Conservation (phyloP, 1,140 invertebrate genomes). For the Pseudomyrmex dendroicus region DNA sequence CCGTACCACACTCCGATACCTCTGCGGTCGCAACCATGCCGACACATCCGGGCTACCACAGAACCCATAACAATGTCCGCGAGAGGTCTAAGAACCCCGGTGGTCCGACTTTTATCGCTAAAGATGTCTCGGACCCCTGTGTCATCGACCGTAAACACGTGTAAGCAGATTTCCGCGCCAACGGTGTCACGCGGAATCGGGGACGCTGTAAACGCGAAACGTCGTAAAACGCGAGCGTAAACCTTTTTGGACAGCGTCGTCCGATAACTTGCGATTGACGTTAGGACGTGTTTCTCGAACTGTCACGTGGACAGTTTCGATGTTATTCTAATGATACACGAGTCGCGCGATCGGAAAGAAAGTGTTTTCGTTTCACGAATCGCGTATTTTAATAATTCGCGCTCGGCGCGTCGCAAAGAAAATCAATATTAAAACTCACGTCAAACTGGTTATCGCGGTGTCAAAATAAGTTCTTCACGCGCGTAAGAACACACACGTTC, state of each 20-base stretch:
- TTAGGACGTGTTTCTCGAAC: conserved; percentile 14
- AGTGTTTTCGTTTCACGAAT: neutral
- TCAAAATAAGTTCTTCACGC: conserved; percentile 26
- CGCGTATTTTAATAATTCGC: neutral
- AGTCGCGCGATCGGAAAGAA: neutral
- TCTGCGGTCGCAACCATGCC: conserved; percentile 77
- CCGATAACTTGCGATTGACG: neutral
- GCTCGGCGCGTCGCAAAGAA: neutral
- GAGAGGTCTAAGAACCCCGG: conserved; percentile 63
- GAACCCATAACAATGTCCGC: conserved; percentile 64
- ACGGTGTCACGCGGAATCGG: neutral
- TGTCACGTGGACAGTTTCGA: neutral
- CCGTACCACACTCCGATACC: conserved; percentile 75
- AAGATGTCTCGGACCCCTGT: conserved; percentile 26
- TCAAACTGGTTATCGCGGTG: conserved; percentile 23
- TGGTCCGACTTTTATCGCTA: conserved; percentile 27
- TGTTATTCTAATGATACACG: neutral
- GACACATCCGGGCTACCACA: conserved; percentile 69
- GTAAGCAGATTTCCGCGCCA: conserved; percentile 41
- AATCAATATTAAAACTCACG: conserved; percentile 4
- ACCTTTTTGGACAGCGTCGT: too few species aligned
- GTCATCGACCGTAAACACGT: conserved; percentile 53
- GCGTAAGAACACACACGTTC: neutral
- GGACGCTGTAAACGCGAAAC: neutral
- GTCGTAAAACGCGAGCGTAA: conserved; percentile 11